Base-by-base conservation (phyloP, 2,797 vertebrate genomes). In the Rhinatrema bivittatum region DNA sequence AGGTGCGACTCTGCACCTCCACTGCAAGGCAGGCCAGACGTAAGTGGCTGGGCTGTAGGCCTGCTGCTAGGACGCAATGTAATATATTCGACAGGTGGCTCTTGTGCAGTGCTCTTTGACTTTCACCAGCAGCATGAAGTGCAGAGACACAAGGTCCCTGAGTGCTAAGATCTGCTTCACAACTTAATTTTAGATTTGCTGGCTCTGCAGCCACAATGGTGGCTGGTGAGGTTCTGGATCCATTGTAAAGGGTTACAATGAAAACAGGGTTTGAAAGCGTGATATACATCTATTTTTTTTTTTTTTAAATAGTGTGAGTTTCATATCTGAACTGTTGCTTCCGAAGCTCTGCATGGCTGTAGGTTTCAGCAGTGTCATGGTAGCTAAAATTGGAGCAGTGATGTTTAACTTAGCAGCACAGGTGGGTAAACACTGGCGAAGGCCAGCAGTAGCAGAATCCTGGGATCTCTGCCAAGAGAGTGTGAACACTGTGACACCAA, bases 1-100 rank as follows among this genome's bases (percentile, higher is more conserved):
- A 91, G 86, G 82, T 85, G 76, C 84, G 86, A 85, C 79, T 82
- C 56, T 57, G 41, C 83, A 85, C 76, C 69, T 75, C 35, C 59
- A 62, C 69, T 68, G 46, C 72, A 62, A 67, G 59, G 51, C 5
- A 36, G 38, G 56, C 48, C 50, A 43, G 51, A 53, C 56, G 32
- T 31, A 33, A 49, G 37, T 32, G 41, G 31, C 45, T 41, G 45
- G 50, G 27, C 51, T 42, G 47, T 31, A 52, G 53, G 47, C 42
- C 47, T 20, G 17, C 45, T 62, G 60, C 60, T 64, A 65, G n/a
- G 50, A 28, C 5, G 6, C 46, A 47, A 53, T 31, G 62, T n/a
- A n/a, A n/a, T 64, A 56, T 56, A 41, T 53, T 59, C 57, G 43
- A 22, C 0, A 23, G 56, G 54, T 54, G 63, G 54, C 43, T 28